Base-by-base conservation (phyloP, 64 coral and sea anemone genomes). In the Porites lutea region DNA sequence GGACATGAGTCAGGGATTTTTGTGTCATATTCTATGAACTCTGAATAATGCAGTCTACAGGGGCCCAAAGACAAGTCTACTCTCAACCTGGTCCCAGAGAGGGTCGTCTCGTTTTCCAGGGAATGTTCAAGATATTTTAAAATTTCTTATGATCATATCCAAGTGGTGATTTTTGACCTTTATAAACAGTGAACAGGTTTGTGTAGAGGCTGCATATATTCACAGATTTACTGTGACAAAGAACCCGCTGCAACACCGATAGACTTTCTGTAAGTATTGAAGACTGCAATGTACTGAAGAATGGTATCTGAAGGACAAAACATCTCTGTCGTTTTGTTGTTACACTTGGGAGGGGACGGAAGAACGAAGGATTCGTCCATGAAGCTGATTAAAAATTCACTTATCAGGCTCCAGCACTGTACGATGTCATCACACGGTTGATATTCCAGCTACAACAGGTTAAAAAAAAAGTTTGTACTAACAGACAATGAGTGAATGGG, bases 281-380 rank as follows among this genome's bases (percentile, higher is more conserved):
- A 98, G 48, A 96, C 81, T 57, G 89, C 91, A 69, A 98, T 82
- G 78, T 98, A 98, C 13, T 98, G 97, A 8, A 87, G 83, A 2
- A 98, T 93, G 3, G 77, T 93, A 74, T 98, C 97, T 20, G 97
- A 82, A 64, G 94, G 93, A 37, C 71, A 60, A 93, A 98, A 96
- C 51, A 93, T 75, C 37, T 79, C 71, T n/a, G 77, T 89, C 43
- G 58, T 48, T 93, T 96, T 98, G 54, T 91, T 96, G 66, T 74
- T 77, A 61, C 81, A 65, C 54, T 93, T 95, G n/a, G 97, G 97
- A 59, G 73, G 55, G 5, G 88, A 20, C 66, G 97, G 97, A 45
- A 95, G 11, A 18, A 69, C 71, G n/a, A 98, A 59, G 50, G 88
- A 67, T 43, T 79, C 77, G 13, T 86, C 94, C 75, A 95, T 95